A percentile compares a stretch with the other conserved stretches of the same genome.
These are phyloP conservation scores for Montifringilla adamsi DNA, from an alignment of 2,113 vertebrate genomes.

Conservation along the genomic window DNA sequence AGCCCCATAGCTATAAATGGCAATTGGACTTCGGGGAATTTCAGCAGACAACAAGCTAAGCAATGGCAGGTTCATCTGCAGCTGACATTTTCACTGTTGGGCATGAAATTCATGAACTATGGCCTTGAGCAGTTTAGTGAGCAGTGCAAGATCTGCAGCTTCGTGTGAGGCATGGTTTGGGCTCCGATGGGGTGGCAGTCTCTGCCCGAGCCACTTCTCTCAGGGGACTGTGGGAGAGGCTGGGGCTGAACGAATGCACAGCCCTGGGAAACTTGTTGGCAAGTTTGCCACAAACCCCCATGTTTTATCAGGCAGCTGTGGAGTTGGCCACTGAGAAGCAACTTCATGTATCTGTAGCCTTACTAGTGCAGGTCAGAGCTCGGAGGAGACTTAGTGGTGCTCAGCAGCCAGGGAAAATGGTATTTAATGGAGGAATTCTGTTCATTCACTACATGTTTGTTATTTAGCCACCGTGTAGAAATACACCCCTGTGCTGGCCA, in stretches of 20 bases:
- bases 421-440: neutral
- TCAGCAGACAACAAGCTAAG: neutral
- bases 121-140: neutral
- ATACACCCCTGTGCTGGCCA: neutral
- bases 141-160: neutral
- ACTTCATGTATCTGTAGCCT: neutral
- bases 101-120: neutral
- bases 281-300: neutral
- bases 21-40: constrained; percentile 15
- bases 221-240: rapidly evolving
- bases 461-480: neutral
- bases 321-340: neutral
- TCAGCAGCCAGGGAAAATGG: neutral
- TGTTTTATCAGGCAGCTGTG: neutral
- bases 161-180: neutral
- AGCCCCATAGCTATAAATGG: neutral
- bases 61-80: constrained; percentile 6
- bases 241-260: rapidly evolving
- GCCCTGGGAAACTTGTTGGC: neutral
- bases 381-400: rapidly evolving
- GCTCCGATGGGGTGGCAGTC: neutral
- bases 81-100: neutral
- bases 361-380: neutral
- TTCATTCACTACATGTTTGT: neutral
- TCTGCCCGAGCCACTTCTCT: neutral